phyloP scores from a whole-genome alignment of 1,140 invertebrate species.

The Panulirus ornatus region DNA sequence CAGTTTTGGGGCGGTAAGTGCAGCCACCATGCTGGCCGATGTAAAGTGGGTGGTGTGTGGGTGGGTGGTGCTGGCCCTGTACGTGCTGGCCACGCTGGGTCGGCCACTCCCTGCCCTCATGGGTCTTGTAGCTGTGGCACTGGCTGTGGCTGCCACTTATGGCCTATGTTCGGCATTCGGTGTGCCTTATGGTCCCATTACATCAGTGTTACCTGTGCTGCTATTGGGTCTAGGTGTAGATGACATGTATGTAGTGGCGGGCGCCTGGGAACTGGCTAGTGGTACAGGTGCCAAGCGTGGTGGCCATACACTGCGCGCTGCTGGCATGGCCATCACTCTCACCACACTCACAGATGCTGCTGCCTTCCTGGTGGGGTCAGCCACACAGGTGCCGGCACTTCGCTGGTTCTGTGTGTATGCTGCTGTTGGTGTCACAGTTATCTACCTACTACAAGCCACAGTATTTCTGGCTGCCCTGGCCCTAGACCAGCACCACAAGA shows the following conservation, averaged over 20 bases:
- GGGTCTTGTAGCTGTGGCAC: conserved; percentile 85
- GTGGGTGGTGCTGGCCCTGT: conserved; percentile 80
- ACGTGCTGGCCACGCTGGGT: conserved; percentile 81
- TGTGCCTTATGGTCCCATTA: conserved; percentile 89
- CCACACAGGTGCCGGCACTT: conserved; percentile 80
- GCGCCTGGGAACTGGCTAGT: conserved; percentile 76
- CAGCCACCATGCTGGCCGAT: conserved; percentile 79
- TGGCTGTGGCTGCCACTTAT: conserved; percentile 85
- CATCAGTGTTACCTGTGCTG: conserved; percentile 88
- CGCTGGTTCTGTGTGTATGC: conserved; percentile 81
- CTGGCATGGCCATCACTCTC: conserved; percentile 84
- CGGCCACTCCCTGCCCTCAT: conserved; percentile 78
- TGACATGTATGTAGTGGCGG: conserved; percentile 89
- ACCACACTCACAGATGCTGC: conserved; percentile 84
- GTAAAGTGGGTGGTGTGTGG: conserved; percentile 80
- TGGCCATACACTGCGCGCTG: conserved; percentile 79
- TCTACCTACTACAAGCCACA: conserved; percentile 81
- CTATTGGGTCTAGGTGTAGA: conserved; percentile 89
- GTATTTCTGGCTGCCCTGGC: conserved; percentile 82
- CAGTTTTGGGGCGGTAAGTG: conserved; percentile 62
- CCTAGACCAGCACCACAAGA: conserved; percentile 80
- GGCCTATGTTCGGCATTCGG: conserved; percentile 86
- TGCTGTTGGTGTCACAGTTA: conserved; percentile 79
- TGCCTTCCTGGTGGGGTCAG: conserved; percentile 83
- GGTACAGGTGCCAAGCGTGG: conserved; percentile 78